Conservation (phyloP, 2,797 vertebrate species). For the Coracias cyanogaster region DNA sequence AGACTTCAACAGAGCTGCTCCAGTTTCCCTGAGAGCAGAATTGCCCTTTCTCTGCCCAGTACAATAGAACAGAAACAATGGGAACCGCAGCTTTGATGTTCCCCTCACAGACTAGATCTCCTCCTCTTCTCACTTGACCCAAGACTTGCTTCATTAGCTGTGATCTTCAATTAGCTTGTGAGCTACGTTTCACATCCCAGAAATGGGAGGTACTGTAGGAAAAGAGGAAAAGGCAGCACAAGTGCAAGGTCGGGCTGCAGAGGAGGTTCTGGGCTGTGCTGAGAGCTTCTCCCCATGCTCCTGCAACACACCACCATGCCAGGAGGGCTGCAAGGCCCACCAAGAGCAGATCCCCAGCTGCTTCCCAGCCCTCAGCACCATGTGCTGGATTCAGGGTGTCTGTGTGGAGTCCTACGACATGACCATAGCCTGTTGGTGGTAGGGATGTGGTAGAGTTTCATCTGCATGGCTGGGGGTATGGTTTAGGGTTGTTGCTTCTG, state of each 20-base stretch:
- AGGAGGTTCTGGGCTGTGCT: not conserved
- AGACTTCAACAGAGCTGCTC: not conserved
- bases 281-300: not conserved
- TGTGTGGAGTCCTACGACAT: rapidly evolving
- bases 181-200: not conserved
- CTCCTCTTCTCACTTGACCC: not conserved
- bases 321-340: not conserved
- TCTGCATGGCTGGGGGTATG: not conserved
- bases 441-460: not conserved
- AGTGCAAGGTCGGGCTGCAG: not conserved
- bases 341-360: not conserved
- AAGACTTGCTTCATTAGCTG: not conserved
- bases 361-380: not conserved
- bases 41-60: not conserved
- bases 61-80: rapidly evolving
- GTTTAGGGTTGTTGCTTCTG: not conserved
- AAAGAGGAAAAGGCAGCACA: not conserved
- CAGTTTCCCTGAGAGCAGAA: not conserved
- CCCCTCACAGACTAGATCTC: not conserved
- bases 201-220: not conserved
- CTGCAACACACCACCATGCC: not conserved
- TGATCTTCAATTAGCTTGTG: not conserved
- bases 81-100: not conserved
- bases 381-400: not conserved
- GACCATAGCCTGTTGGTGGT: not conserved